Evolutionary conservation across 53 echinoderm and acorn worm genomes (phyloP), one percentile per base, ranked within the genome.

Genomic region (Zoroaster sp.): DNA sequence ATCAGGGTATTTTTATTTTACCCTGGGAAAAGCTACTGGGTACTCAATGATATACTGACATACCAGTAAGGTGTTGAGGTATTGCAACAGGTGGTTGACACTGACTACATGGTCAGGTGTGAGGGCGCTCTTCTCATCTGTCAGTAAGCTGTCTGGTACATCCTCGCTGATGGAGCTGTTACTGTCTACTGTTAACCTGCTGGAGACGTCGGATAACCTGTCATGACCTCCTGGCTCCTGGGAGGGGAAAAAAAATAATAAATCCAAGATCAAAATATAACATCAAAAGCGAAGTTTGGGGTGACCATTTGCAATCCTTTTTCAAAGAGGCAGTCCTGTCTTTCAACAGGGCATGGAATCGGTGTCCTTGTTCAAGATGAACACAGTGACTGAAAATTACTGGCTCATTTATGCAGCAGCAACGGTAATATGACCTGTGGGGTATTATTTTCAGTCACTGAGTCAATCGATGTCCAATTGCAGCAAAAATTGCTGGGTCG

Each of bases 41-140:
- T n/a, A n/a, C n/a, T n/a, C n/a, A n/a, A n/a, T n/a, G n/a, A n/a
- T n/a, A n/a, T n/a, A n/a, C n/a, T n/a, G n/a, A n/a, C n/a, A n/a
- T 69, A 94, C 94, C 94, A 94, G 52, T 36, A 94, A 70, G 54
- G 83, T 52, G 89, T 94, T 85, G 34, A 94, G 91, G 77, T 94
- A 85, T 74, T 94, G 76, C 13, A 91, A 55, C 28, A 94, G 82
- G 74, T 89, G 85, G 71, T 83, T 83, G 67, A 92, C 94, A 53
- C 87, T 85, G 53, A 47, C 66, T 28, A 94, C 74, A 28, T 94
- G 94, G 10, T 91, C 94, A 33, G 69, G 71, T n/a, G 85, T 35
- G 32, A 85, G 44, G 36, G 70, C 83, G 0, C 8, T 30, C 51
- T 49, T 69, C 1, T 69, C 83, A 66, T 83, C 83, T 51, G 1